Percentiles rank a stretch among this genome's conserved stretches.
Evolutionary conservation across 2,113 vertebrate genomes (phyloP).

Genomic region (Grus americana): DNA sequence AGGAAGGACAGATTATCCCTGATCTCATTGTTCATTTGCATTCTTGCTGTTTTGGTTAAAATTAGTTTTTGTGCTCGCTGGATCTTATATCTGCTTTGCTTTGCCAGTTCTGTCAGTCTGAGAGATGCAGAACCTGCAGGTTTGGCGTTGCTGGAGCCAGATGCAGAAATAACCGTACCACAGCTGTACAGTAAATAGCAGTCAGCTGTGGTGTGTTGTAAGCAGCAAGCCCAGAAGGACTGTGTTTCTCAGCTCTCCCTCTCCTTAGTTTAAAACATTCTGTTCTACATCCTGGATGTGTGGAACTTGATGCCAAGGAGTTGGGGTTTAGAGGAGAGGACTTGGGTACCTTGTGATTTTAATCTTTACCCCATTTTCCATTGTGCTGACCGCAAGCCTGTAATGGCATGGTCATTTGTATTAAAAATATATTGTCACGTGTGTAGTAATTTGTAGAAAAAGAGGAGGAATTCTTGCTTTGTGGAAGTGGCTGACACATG

Average conservation of each 20-base stretch:
- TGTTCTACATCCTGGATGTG: background rate
- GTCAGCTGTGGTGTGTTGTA: background rate
- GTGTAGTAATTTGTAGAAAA: background rate
- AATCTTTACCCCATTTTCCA: background rate
- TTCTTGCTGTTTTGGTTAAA: background rate
- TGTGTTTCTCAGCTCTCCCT: accelerated
- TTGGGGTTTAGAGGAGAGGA: background rate
- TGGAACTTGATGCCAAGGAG: background rate
- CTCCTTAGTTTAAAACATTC: background rate
- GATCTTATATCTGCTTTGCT: background rate
- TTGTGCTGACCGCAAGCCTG: background rate
- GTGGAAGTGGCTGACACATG: background rate
- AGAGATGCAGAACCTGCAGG: background rate
- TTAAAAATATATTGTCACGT: background rate
- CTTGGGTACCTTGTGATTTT: background rate
- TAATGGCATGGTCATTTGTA: background rate
- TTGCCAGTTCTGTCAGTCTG: background rate
- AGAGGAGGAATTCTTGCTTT: background rate
- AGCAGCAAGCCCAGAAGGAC: background rate
- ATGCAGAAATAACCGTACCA: background rate
- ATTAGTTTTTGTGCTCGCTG: background rate
- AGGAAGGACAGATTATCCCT: background rate
- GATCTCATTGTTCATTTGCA: background rate
- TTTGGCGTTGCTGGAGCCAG: background rate
- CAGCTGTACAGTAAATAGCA: background rate